Evolutionary conservation across 2,888 invertebrate species (phyloP), one percentile per base, ranked within the genome.

Genomic region (Melanostoma scalare): DNA sequence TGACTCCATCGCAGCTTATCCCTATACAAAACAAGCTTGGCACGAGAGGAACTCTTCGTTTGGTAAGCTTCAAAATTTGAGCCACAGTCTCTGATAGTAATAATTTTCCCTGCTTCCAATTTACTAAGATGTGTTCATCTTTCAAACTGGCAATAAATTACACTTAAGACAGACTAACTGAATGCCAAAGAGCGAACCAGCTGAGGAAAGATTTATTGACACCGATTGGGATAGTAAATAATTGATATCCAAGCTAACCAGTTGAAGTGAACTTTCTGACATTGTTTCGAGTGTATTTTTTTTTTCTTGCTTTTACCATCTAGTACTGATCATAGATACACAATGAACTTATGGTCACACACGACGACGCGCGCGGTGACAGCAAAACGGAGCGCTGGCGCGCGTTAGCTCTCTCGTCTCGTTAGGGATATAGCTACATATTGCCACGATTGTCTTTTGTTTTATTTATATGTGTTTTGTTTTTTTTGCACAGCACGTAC

Each of bases 291-390:
- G 10, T 44, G 5, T 30, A 44, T 38, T 71, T 71, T 44, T 75
- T 53, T 31, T 36, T 52, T 44, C 20, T 9, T n/a, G n/a, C 31
- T 36, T 40, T 35, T n/a, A 4, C 20, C n/a, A 56, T 35, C 35
- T 48, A 82, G 77, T 78, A 72, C 82, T 82, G 82, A 78, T 82
- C 82, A 40, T 46, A 82, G 78, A 82, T 82, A 82, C 56, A 56
- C 48, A 80, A 65, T 81, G 53, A 67, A 81, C 77, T 61, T 76
- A 68, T 69, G 82, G 63, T 82, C 72, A 67, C 77, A 82, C 77
- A 82, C 60, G 81, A 82, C 50, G 71, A 65, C 30, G 6, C 2
- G 6, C 9, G 30, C 30, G 33, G 33, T 42, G 6, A 58, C 61
- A 30, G 48, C 40, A 50, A 69, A 61, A 69, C 36, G 53, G 42